These are phyloP conservation scores for Apodemus sylvaticus DNA, from an alignment of 2,113 vertebrate genomes.

Conservation along the genomic window DNA sequence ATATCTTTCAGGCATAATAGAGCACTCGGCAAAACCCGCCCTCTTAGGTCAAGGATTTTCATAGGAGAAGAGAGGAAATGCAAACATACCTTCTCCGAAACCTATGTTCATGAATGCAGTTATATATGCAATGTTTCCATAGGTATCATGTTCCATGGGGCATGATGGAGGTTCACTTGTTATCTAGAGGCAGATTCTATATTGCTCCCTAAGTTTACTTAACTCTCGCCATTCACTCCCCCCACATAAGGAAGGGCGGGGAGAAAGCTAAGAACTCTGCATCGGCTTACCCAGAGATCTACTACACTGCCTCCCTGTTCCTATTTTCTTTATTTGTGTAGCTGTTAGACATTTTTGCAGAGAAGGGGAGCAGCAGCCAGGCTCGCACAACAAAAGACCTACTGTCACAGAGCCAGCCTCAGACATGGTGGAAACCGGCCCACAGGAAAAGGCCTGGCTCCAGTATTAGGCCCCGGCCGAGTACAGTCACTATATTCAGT, in stretches of 20 bases:
- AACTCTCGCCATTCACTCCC: conserved; percentile 69
- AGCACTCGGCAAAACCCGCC: conserved; percentile 27
- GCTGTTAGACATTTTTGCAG: conserved; percentile 89
- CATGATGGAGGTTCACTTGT: conserved; percentile 52
- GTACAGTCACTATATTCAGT: conserved; percentile 97
- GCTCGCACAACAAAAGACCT: conserved; percentile 95
- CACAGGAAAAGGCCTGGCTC: conserved; percentile 99
- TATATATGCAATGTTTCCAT: neutral
- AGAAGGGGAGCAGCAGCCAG: conserved; percentile 89
- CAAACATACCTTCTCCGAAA: conserved; percentile 59
- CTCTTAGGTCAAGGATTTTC: neutral
- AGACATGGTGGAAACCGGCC: conserved; percentile 95
- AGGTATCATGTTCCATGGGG: neutral
- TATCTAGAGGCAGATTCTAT: conserved; percentile 65
- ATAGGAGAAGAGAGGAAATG: conserved; percentile 26
- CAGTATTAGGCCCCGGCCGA: conserved; percentile 89
- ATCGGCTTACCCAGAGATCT: conserved; percentile 88
- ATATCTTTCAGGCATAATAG: neutral
- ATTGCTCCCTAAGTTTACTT: conserved; percentile 63
- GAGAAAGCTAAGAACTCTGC: conserved; percentile 85
- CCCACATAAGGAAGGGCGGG: neutral
- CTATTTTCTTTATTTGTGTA: conserved; percentile 97
- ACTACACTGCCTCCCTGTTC: conserved; percentile 91
- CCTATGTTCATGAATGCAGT: conserved; percentile 55
- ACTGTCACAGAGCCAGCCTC: conserved; percentile 97